A percentile compares a stretch with the other conserved stretches of the same genome.
Evolutionary conservation across 2,797 vertebrate genomes (phyloP).

Genomic region (Esox masquinongy): DNA sequence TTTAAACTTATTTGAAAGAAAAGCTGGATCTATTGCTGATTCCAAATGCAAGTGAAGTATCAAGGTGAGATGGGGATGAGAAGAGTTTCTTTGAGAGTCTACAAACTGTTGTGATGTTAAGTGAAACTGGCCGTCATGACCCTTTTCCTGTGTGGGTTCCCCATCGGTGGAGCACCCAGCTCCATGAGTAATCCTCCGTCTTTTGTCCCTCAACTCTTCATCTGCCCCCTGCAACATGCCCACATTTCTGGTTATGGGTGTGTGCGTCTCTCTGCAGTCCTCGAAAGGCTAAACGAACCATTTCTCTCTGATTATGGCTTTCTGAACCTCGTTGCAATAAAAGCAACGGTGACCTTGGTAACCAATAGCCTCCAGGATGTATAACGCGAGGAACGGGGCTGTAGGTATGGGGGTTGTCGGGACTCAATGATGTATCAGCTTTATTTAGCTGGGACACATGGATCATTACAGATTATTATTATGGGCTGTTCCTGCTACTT

Average conservation of each 20-base stretch:
- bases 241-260: background rate
- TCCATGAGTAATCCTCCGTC: background rate
- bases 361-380: background rate
- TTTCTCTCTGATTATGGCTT: too few relatives aligned
- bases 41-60: too few relatives aligned
- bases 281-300: too few relatives aligned
- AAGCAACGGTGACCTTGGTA: background rate
- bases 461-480: constrained; percentile 5
- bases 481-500: constrained; percentile 6
- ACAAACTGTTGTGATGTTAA: too few relatives aligned
- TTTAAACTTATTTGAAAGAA: background rate
- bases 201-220: background rate
- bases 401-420: background rate
- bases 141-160: background rate
- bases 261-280: background rate
- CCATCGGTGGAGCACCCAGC: background rate
- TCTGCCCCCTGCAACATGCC: background rate
- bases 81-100: too few relatives aligned
- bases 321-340: too few relatives aligned
- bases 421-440: background rate
- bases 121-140: background rate
- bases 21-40: background rate
- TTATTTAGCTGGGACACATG: constrained; percentile 1
- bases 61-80: too few relatives aligned
- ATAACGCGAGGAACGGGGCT: background rate